These are phyloP conservation scores for Drosophila melanica DNA, from an alignment of 1,140 invertebrate species.

Conservation along the genomic window DNA sequence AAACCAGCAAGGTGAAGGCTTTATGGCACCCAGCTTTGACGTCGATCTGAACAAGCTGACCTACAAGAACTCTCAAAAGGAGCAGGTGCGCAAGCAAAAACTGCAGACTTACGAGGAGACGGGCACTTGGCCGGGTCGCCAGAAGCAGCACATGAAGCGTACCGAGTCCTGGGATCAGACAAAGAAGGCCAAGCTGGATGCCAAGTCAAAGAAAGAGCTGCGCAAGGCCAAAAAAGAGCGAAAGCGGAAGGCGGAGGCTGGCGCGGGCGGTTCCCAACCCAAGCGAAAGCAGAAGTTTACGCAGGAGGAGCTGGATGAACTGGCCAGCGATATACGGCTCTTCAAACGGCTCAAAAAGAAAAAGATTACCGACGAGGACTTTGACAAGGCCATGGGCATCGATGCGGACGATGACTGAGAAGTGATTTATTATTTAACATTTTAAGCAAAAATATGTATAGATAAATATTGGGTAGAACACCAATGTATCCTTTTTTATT, in stretches of 20 bases:
- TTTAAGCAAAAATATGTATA: slow-evolving; percentile 7
- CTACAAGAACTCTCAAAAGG: slow-evolving; percentile 93
- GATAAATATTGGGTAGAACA: slow-evolving; percentile 12
- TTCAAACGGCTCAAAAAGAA: slow-evolving; percentile 95
- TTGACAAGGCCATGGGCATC: slow-evolving; percentile 86
- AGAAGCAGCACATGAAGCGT: slow-evolving; percentile 87
- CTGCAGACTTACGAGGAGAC: slow-evolving; percentile 89
- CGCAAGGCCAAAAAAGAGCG: slow-evolving; percentile 87
- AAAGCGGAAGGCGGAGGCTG: slow-evolving; percentile 72
- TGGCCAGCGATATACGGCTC: slow-evolving; percentile 92
- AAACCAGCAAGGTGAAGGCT: slow-evolving; percentile 87
- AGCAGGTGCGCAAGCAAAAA: slow-evolving; percentile 90
- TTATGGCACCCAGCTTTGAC: slow-evolving; percentile 86
- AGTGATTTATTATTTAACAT: slow-evolving; percentile 24
- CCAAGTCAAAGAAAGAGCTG: slow-evolving; percentile 86
- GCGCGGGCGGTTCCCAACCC: slow-evolving; percentile 83
- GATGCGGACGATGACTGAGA: slow-evolving; percentile 56
- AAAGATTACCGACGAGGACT: slow-evolving; percentile 88
- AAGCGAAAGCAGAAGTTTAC: slow-evolving; percentile 86
- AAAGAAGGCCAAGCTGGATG: slow-evolving; percentile 90
- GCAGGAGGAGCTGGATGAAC: slow-evolving; percentile 92
- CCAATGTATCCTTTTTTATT: slow-evolving; percentile 2
- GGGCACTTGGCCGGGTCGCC: slow-evolving; percentile 89
- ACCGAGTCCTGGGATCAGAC: slow-evolving; percentile 92
- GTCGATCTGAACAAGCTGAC: slow-evolving; percentile 91